phyloP scores from a whole-genome alignment of 2,113 vertebrate genomes.

The Melanotaenia duboulayi region DNA sequence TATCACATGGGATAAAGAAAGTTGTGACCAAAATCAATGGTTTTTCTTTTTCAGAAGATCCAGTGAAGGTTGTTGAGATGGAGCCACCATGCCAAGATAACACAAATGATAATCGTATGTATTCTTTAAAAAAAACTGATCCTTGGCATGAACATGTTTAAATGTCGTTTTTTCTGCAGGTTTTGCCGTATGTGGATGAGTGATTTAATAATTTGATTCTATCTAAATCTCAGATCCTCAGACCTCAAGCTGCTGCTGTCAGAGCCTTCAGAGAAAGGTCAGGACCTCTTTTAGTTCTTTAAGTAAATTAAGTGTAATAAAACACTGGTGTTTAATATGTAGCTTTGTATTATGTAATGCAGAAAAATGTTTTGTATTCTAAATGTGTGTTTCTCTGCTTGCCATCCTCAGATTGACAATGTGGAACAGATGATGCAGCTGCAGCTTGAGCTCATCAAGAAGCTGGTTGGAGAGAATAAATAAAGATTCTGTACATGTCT shows the following conservation, averaged over 20 bases:
- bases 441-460: constrained; percentile 63
- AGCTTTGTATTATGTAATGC: neutral
- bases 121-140: neutral
- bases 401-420: constrained; percentile 66
- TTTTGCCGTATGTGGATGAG: neutral
- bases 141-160: neutral
- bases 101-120: constrained; percentile 46
- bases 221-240: constrained; percentile 43
- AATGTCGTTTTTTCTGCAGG: neutral
- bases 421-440: constrained; percentile 71
- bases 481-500: neutral
- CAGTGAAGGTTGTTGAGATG: constrained; percentile 23
- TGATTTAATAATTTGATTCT: neutral
- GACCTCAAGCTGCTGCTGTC: constrained; percentile 65
- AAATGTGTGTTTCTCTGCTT: neutral
- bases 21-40: too few relatives aligned
- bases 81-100: neutral
- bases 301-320: neutral
- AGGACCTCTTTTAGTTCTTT: constrained; percentile 5
- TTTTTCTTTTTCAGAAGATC: constrained; percentile 48
- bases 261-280: constrained; percentile 74
- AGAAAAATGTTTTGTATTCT: neutral
- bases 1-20: too few relatives aligned
- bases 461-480: constrained; percentile 44
- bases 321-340: neutral